Base-by-base conservation (phyloP, 2,888 invertebrate species). In the Campopleginae sp. region DNA sequence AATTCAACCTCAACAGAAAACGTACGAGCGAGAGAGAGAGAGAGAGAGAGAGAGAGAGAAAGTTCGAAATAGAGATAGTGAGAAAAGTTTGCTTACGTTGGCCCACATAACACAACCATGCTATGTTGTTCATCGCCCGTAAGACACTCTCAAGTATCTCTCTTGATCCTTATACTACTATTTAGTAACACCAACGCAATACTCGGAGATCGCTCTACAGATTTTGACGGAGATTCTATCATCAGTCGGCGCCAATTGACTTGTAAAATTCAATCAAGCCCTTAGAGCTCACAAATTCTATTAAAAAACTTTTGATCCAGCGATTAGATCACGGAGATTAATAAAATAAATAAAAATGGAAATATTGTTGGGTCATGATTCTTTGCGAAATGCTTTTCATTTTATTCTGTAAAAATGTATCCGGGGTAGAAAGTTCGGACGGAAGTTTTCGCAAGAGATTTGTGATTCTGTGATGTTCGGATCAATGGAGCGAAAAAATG, bases 1-100 rank as follows among this genome's bases (percentile, higher is more conserved):
- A 58, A 27, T 58, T 14, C 54, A 27, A 58, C 19, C 10, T 38
- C 38, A 38, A 7, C 10, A 19, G 61, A 58, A 31, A 63, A 33
- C 27, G n/a, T 10, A n/a, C 48, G 68, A 63, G 54, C 54, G 42
- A 72, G 6, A n/a, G 74, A 61, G n/a, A n/a, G 54, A 54, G 27
- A 23, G 19, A 38, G 38, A 42, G 58, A 71, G 79, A 63, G 65
- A 61, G 31, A 61, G 63, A 48, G n/a, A 65, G 33, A 76, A 23
- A 33, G 19, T n/a, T 19, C 8, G 27, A 44, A 58, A 23, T 19
- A 51, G 76, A 76, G 70, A 75, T 23, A 65, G 68, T 70, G 66
- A 75, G 48, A 77, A 48, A 86, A 87, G 90, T 90, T 90, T 90
- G 90, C 90, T 90, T 90, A 90, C 68, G 89, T 89, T 90, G 87